Evolutionary conservation across 2,797 vertebrate genomes (phyloP).

Genomic region (Enteromius paludinosus): DNA sequence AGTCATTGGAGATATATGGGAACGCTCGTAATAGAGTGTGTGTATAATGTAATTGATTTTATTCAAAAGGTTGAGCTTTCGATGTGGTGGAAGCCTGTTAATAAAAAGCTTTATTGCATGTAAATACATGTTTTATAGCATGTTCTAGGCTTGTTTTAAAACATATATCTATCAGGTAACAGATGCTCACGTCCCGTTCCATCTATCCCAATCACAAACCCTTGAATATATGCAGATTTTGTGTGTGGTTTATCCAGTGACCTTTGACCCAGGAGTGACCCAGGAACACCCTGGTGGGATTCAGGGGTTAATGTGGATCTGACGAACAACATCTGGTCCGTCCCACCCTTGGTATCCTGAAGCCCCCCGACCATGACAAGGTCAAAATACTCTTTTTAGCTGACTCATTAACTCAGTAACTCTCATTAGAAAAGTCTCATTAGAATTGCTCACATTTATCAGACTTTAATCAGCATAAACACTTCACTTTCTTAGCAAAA

Average conservation of each 20-base stretch:
- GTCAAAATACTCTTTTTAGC: slow-evolving; percentile 32
- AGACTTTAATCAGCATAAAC: slow-evolving; percentile 35
- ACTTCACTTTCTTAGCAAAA: slow-evolving; percentile 10
- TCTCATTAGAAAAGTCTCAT: neutral
- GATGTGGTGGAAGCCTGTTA: slow-evolving; percentile 14
- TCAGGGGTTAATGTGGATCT: slow-evolving; percentile 29
- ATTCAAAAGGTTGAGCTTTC: slow-evolving; percentile 34
- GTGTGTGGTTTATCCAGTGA: slow-evolving; percentile 34
- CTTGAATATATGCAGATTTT: slow-evolving; percentile 24
- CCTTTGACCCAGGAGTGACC: slow-evolving; percentile 37
- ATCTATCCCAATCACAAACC: neutral
- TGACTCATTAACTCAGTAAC: neutral
- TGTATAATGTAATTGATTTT: slow-evolving; percentile 49
- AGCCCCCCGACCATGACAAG: neutral
- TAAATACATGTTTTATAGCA: slow-evolving; percentile 14
- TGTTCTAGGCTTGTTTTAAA: slow-evolving; percentile 10
- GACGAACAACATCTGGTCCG: slow-evolving; percentile 47
- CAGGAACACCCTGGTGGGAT: slow-evolving; percentile 32
- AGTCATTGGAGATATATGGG: slow-evolving; percentile 31
- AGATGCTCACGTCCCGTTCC: neutral
- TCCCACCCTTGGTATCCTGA: neutral
- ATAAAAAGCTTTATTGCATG: slow-evolving; percentile 33
- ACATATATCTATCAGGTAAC: slow-evolving; percentile 4
- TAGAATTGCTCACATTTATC: slow-evolving; percentile 40
- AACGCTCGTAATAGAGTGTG: slow-evolving; percentile 39